Evolutionary conservation across 2,797 vertebrate species (phyloP), one percentile per base, ranked within the genome.

Genomic region (Euphonia xanthogaster): DNA sequence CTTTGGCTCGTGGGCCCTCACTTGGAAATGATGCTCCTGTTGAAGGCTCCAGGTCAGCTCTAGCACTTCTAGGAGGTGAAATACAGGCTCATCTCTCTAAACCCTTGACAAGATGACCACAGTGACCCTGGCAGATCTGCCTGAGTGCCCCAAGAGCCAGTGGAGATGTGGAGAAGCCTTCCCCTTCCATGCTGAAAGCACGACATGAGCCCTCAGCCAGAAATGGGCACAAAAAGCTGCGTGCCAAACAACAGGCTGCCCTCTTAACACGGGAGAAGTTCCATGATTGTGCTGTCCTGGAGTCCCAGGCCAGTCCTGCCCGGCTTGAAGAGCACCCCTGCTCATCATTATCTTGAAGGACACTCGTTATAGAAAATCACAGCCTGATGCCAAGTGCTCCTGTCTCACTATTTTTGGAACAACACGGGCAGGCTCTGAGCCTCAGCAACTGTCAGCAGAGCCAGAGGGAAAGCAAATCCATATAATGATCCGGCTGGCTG

Each of bases 381-480:
- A 1, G 60, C 58, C 65, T 39, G 76, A 66, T 33, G 89, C 91
- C 90, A 87, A 80, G 60, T 92, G 72, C 62, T 72, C 5, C 0
- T n/a, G 77, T 90, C 48, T 55, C 76, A 48, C 88, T 90, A 73
- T 95, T 96, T 90, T 67, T 93, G 61, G 86, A 96, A 91, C 1
- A 6, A 67, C 74, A 57, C 5, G 12, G 11, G 28, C 45, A 92
- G 61, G 72, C 93, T 95, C 88, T 45, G 50, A 84, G 92, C 77
- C 88, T 88, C 92, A 62, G 76, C 79, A 73, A 81, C 67, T 57
- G 65, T 51, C 55, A 48, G 68, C 67, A 57, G 21, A 73, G 50
- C 39, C 51, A 58, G 20, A 61, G 4, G 4, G 72, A 93, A 35
- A 88, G 86, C 73, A 91, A 96, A 97, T 96, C 95, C 76, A 96